Evolutionary conservation across 1,140 invertebrate species (phyloP).

Genomic region (Argopecten irradians): DNA sequence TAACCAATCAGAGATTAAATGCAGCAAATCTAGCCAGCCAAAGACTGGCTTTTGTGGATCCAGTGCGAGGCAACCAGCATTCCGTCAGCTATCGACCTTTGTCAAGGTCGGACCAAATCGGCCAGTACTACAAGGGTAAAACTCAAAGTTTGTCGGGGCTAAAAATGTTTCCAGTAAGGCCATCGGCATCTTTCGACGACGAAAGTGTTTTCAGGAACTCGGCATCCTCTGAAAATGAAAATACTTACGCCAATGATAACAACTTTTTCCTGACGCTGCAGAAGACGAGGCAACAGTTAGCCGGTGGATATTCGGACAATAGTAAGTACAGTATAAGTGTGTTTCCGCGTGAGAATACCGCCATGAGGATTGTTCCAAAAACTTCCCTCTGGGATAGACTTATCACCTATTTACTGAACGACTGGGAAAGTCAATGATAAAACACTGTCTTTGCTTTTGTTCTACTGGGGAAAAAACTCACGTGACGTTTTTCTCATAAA

Average conservation of each 20-base stretch:
- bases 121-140: neutral
- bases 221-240: neutral
- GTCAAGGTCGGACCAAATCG: neutral
- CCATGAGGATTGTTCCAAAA: neutral
- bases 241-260: neutral
- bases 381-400: neutral
- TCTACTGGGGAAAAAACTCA: too few species aligned
- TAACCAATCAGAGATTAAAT: neutral
- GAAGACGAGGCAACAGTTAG: neutral
- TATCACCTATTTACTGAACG: neutral
- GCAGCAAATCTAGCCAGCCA: slow-evolving; percentile 5
- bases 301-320: neutral
- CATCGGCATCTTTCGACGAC: neutral
- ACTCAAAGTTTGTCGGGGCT: neutral
- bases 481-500: too few species aligned
- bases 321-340: neutral
- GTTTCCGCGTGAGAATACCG: neutral
- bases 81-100: neutral
- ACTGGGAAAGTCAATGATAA: neutral
- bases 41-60: neutral
- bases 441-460: too few species aligned
- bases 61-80: neutral
- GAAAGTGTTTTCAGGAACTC: neutral
- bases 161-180: neutral
- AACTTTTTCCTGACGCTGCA: neutral